Evolutionary conservation across 2,888 invertebrate genomes (phyloP).

Genomic region (Phalera bucephala): DNA sequence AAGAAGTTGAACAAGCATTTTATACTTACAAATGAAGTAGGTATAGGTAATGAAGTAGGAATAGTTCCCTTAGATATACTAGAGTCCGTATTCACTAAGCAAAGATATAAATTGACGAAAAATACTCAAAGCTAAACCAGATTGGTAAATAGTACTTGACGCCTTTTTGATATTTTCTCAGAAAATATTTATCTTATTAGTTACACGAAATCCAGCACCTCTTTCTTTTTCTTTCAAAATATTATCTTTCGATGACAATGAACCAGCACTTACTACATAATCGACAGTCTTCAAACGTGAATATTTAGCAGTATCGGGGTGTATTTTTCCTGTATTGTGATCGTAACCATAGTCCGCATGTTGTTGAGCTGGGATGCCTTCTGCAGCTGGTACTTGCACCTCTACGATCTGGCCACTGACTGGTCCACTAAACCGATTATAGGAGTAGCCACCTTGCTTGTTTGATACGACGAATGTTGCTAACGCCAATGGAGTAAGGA

Average conservation of each 20-base stretch:
- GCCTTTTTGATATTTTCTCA: too few relatives aligned
- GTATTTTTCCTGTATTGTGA: conserved; percentile 68
- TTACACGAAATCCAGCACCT: too few relatives aligned
- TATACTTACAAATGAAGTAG: neutral
- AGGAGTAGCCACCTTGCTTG: conserved; percentile 85
- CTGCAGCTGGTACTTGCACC: conserved; percentile 78
- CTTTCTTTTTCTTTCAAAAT: too few relatives aligned
- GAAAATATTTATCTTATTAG: too few relatives aligned
- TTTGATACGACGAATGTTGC: conserved; percentile 46
- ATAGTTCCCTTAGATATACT: too few relatives aligned
- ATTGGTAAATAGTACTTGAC: too few relatives aligned
- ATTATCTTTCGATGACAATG: too few relatives aligned
- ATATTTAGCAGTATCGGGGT: conserved; percentile 75
- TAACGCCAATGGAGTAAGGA: conserved; percentile 47
- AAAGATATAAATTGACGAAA: too few relatives aligned
- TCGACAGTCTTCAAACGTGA: conserved; percentile 84
- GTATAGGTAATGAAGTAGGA: too few relatives aligned
- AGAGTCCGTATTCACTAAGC: too few relatives aligned
- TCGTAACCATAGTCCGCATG: conserved; percentile 79
- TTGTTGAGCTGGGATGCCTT: conserved; percentile 67
- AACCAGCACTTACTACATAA: conserved; percentile 85
- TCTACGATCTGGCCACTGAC: conserved; percentile 86
- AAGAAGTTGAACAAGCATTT: too few relatives aligned
- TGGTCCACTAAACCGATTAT: conserved; percentile 88
- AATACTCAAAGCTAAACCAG: too few relatives aligned